Conservation (phyloP, 2,888 invertebrate species). For the Orthosia gothica region DNA sequence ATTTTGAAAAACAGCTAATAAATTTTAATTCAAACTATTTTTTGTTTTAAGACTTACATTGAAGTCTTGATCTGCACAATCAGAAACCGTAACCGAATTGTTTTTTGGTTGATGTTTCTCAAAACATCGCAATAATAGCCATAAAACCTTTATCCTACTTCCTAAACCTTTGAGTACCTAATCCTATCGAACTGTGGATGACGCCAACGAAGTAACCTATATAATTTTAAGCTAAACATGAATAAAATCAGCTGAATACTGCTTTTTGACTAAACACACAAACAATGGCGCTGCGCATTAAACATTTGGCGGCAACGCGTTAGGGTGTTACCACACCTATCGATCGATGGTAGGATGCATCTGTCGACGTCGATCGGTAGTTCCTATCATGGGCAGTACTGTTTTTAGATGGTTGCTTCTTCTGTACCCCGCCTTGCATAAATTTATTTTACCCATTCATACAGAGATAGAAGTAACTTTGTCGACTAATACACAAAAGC, state of each 20-base stretch:
- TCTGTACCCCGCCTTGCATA: too few relatives aligned
- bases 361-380: neutral
- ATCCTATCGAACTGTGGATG: constrained; percentile 57
- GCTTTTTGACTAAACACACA: constrained; percentile 71
- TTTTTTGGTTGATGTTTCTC: neutral
- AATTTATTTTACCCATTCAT: too few relatives aligned
- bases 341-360: neutral
- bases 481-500: too few relatives aligned
- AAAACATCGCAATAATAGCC: constrained; percentile 30
- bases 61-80: too few relatives aligned
- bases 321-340: constrained; percentile 14
- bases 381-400: neutral
- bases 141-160: constrained; percentile 8
- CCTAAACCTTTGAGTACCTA: constrained; percentile 36
- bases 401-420: too few relatives aligned
- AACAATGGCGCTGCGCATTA: constrained; percentile 67
- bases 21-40: neutral
- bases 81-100: too few relatives aligned
- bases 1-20: constrained; percentile 11
- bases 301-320: constrained; percentile 70
- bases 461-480: too few relatives aligned
- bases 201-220: constrained; percentile 63
- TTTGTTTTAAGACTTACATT: neutral
- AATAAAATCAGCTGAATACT: constrained; percentile 70
- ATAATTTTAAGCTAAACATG: constrained; percentile 68